phyloP scores from a whole-genome alignment of 2,797 vertebrate species.

The Tapera naevia region DNA sequence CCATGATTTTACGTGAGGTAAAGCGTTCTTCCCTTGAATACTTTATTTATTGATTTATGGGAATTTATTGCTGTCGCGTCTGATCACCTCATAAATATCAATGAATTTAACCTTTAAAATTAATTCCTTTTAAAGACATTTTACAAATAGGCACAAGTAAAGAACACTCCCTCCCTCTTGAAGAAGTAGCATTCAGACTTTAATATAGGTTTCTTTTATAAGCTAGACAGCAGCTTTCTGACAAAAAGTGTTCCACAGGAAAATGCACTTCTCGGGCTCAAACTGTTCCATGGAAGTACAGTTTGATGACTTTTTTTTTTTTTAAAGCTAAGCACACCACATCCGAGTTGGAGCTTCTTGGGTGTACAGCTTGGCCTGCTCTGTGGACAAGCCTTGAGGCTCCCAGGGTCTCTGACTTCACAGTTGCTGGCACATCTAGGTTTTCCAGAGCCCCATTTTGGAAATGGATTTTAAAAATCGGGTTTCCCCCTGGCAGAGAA shows the following conservation, averaged over 20 bases:
- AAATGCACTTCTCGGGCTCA: constrained; percentile 55
- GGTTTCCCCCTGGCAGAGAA: constrained; percentile 5
- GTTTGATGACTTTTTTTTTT: not conserved
- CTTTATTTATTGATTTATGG: not conserved
- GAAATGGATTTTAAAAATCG: not conserved
- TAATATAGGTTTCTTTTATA: constrained; percentile 25
- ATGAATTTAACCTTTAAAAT: not conserved
- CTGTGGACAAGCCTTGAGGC: not conserved
- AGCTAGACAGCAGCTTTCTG: constrained; percentile 39
- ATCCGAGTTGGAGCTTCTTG: not conserved
- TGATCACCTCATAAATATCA: not conserved
- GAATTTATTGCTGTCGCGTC: not conserved
- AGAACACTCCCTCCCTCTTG: not conserved
- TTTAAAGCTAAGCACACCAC: not conserved
- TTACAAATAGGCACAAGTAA: not conserved
- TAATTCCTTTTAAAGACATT: not conserved
- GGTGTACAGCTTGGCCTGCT: not conserved
- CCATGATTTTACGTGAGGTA: not conserved
- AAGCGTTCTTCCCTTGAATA: not conserved
- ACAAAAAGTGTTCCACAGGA: constrained; percentile 41
- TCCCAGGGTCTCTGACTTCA: constrained; percentile 5
- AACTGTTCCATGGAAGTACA: constrained; percentile 16
- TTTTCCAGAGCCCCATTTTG: constrained; percentile 12
- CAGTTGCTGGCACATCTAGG: not conserved
- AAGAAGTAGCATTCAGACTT: not conserved